Evolutionary conservation across 1,140 invertebrate genomes (phyloP).

Genomic region (Galendromus occidentalis): DNA sequence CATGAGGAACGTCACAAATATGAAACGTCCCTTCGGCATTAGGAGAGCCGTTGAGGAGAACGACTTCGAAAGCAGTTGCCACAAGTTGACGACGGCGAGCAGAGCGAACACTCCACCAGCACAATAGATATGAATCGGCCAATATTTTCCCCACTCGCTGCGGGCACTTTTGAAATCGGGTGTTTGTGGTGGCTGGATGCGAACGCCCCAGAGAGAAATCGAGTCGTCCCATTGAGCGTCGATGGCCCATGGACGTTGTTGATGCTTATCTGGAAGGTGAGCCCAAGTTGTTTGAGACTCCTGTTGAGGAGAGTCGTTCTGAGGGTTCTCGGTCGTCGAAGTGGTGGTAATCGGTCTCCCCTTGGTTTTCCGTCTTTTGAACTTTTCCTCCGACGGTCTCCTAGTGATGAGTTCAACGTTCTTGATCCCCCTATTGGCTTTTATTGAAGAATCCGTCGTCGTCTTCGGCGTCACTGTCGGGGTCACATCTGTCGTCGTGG

Average conservation of each 20-base stretch:
- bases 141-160: conserved; percentile 42
- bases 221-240: not conserved
- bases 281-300: not conserved
- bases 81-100: conserved; percentile 52
- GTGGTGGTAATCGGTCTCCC: not conserved
- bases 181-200: not conserved
- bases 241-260: not conserved
- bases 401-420: not conserved
- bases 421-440: not conserved
- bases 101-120: conserved; percentile 58
- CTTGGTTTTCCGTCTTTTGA: not conserved
- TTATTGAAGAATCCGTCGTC: too few species aligned
- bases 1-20: conserved; percentile 54
- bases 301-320: not conserved
- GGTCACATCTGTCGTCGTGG: too few species aligned
- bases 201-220: not conserved
- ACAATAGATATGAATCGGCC: conserved; percentile 69
- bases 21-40: conserved; percentile 43
- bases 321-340: not conserved
- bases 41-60: conserved; percentile 16
- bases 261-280: conserved; percentile 1
- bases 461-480: too few species aligned
- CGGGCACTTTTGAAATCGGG: conserved; percentile 24
- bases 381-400: not conserved
- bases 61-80: conserved; percentile 23